Conservation (phyloP, 1,140 invertebrate species). For the Semibalanus balanoides region DNA sequence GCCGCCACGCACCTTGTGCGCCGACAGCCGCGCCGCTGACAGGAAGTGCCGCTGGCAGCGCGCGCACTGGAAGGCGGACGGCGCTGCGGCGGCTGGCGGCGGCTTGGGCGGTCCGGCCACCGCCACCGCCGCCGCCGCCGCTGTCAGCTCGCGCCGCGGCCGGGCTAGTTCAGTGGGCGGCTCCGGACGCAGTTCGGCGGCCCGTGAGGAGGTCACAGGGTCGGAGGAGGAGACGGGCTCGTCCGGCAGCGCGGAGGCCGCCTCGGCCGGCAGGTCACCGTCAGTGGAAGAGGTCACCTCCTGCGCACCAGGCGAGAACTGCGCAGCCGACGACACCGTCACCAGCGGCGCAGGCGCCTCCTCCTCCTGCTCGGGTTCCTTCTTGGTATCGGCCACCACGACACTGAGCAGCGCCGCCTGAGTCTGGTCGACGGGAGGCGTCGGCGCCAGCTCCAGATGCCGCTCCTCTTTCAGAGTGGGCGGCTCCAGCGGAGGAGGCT, state of each 20-base stretch:
- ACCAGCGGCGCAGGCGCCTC: neutral
- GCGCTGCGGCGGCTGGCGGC: too few species aligned
- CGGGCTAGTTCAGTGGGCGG: neutral
- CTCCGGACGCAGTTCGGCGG: neutral
- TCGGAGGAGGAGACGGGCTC: neutral
- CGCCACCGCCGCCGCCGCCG: too few species aligned
- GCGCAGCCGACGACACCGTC: too few species aligned
- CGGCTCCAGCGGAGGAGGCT: too few species aligned
- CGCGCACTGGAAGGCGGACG: neutral
- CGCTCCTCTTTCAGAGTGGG: too few species aligned
- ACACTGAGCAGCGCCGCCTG: neutral
- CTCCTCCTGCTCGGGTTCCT: too few species aligned
- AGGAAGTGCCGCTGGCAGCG: neutral
- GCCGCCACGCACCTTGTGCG: neutral
- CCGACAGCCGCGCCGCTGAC: neutral
- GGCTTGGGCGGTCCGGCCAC: neutral
- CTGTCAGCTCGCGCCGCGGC: too few species aligned
- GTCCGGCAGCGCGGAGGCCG: neutral
- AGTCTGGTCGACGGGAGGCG: too few species aligned
- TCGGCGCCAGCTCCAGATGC: too few species aligned
- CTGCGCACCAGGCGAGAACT: neutral
- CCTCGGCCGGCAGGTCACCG: neutral
- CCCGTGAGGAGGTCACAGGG: neutral
- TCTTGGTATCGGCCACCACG: neutral
- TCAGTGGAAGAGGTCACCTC: neutral